A percentile compares a stretch with the other conserved stretches of the same genome.
These are phyloP conservation scores for Agelaius phoeniceus DNA, from an alignment of 2,113 vertebrate genomes.

Conservation along the genomic window DNA sequence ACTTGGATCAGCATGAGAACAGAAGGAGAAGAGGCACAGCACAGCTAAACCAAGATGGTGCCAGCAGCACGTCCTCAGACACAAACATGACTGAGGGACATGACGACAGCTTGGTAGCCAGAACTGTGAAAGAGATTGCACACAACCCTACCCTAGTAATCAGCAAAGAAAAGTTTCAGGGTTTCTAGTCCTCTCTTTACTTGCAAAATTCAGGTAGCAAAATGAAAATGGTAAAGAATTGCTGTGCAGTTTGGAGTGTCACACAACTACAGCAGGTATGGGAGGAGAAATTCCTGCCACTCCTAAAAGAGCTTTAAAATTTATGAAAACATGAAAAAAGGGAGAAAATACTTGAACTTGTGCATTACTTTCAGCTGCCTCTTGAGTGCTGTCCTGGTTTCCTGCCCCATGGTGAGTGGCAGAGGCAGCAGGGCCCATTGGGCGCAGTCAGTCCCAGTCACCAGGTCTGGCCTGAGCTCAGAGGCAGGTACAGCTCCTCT, in stretches of 20 bases:
- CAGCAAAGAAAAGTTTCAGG: not conserved
- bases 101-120: slow-evolving; percentile 65
- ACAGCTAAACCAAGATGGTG: slow-evolving; percentile 59
- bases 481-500: not conserved
- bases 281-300: not conserved
- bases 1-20: slow-evolving; percentile 40
- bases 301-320: not conserved
- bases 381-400: not conserved
- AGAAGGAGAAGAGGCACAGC: slow-evolving; percentile 67
- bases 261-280: not conserved
- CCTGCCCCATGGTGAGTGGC: not conserved
- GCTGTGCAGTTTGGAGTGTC: not conserved
- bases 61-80: slow-evolving; percentile 59
- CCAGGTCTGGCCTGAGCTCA: not conserved
- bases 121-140: slow-evolving; percentile 60
- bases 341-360: not conserved
- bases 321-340: not conserved
- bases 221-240: not conserved
- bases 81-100: slow-evolving; percentile 43
- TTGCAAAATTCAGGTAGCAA: not conserved
- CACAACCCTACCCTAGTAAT: not conserved
- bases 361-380: not conserved
- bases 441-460: not conserved
- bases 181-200: not conserved
- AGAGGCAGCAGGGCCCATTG: not conserved